Evolutionary conservation across 2,888 invertebrate genomes (phyloP), one percentile per base, ranked within the genome.

Genomic region (Rhamphomyia laevipes): DNA sequence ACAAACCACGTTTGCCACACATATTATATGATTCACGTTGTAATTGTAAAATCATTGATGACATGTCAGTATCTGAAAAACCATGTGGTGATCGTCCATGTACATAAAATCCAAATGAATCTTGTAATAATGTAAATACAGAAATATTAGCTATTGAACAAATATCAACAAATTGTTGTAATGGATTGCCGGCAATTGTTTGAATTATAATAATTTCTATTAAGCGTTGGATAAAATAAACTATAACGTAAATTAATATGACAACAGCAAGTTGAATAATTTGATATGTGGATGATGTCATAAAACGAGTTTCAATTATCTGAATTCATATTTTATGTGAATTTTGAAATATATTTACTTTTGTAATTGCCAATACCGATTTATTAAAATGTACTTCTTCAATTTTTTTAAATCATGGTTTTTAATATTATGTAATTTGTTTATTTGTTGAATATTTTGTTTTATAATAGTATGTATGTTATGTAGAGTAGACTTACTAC

Each of bases 81-180:
- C 87, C 88, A 65, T 86, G 86, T 1, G 84, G 84, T 1, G 86
- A 86, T 58, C 80, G 75, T 27, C 89, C 89, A 65, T 89, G 89
- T 59, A 89, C 81, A 65, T 89, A 89, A 65, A 79, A 86, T 2
- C 88, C 88, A 64, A 77, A 84, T 55, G 80, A 78, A 47, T 79
- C 73, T 50, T 79, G 75, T 33, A 78, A 72, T 57, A 89, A 70
- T 38, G 84, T 76, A 59, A 89, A 80, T 30, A 87, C 75, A 54
- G 86, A 86, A 47, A 90, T 77, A 67, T 90, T 88, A 33, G 84
- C 80, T 61, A 86, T 73, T 1, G 88, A 86, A 62, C 89, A 89
- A 16, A 88, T 72, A 63, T 89, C 87, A 41, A 86, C 78, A 66
- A 86, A 88, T 66, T 85, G 81, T 60, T 83, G 80, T 45, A 89